A percentile compares a stretch with the other conserved stretches of the same genome.
These are phyloP conservation scores for Drosophila mojavensis DNA, from an alignment of 1,140 invertebrate genomes.

Conservation along the genomic window DNA sequence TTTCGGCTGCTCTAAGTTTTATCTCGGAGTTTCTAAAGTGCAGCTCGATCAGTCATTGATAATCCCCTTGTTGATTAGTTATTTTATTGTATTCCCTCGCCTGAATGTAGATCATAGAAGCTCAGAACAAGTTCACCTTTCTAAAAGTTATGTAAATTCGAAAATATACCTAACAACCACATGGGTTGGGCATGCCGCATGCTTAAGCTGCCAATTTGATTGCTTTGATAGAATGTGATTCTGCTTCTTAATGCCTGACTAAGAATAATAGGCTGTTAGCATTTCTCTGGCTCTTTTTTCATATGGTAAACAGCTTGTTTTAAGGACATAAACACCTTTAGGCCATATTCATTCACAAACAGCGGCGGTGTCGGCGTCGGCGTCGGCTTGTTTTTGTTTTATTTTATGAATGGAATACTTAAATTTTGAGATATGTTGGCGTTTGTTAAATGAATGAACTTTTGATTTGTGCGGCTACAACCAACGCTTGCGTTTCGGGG, in stretches of 20 bases:
- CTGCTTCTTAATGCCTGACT: neutral
- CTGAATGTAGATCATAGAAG: neutral
- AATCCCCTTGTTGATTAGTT: neutral
- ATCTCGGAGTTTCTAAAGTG: neutral
- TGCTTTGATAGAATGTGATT: constrained; percentile 5
- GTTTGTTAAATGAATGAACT: constrained; percentile 54
- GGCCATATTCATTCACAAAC: constrained; percentile 44
- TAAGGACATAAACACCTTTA: constrained; percentile 6
- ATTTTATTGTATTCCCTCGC: neutral
- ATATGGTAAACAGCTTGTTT: constrained; percentile 21
- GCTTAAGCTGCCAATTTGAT: constrained; percentile 11
- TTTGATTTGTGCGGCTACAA: constrained; percentile 20
- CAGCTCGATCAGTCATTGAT: constrained; percentile 15
- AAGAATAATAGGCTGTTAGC: constrained; percentile 10
- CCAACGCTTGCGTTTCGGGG: constrained; percentile 58
- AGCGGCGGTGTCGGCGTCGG: neutral
- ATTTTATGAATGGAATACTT: constrained; percentile 55
- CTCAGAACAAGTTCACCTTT: neutral
- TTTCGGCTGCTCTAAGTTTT: constrained; percentile 10
- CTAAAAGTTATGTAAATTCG: constrained; percentile 13
- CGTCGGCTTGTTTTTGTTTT: constrained; percentile 13
- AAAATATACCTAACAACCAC: neutral
- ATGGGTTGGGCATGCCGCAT: neutral
- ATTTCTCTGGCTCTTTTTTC: constrained; percentile 16
- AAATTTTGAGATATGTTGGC: constrained; percentile 13